Conservation (phyloP, 2,797 vertebrate genomes). For the Crypturellus tataupa region DNA sequence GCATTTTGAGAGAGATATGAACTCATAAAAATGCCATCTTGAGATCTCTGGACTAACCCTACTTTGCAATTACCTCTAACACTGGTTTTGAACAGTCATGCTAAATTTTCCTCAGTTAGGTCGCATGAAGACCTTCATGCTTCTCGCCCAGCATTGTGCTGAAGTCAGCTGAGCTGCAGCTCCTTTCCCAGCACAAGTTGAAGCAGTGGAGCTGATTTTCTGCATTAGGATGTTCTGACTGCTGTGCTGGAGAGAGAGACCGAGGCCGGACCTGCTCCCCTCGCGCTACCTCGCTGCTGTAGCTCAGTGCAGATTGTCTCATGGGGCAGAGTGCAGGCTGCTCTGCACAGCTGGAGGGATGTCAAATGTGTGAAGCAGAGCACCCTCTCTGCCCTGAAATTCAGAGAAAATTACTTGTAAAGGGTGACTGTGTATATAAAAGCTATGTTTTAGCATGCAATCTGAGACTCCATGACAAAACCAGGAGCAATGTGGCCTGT, state of each 20-base stretch:
- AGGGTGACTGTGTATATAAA: not conserved
- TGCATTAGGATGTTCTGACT: not conserved
- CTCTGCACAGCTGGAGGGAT: not conserved
- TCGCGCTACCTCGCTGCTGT: not conserved
- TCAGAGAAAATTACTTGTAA: not conserved
- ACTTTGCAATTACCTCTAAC: not conserved
- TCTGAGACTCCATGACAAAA: not conserved
- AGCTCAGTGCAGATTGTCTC: not conserved
- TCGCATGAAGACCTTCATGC: not conserved
- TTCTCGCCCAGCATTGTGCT: not conserved
- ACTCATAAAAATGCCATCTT: not conserved
- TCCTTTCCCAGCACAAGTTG: not conserved
- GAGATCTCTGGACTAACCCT: not conserved
- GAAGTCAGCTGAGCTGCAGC: not conserved
- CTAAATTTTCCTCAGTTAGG: not conserved
- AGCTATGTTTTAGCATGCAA: not conserved
- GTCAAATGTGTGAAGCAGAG: not conserved
- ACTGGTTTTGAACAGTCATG: not conserved
- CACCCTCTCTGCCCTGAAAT: not conserved
- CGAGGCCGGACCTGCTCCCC: not conserved
- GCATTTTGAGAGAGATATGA: not conserved
- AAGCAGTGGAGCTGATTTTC: not conserved
- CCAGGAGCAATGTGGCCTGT: not conserved
- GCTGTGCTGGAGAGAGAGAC: not conserved
- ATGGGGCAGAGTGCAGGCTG: not conserved